phyloP scores from a whole-genome alignment of 2,888 invertebrate genomes.

The Beris morrisii region DNA sequence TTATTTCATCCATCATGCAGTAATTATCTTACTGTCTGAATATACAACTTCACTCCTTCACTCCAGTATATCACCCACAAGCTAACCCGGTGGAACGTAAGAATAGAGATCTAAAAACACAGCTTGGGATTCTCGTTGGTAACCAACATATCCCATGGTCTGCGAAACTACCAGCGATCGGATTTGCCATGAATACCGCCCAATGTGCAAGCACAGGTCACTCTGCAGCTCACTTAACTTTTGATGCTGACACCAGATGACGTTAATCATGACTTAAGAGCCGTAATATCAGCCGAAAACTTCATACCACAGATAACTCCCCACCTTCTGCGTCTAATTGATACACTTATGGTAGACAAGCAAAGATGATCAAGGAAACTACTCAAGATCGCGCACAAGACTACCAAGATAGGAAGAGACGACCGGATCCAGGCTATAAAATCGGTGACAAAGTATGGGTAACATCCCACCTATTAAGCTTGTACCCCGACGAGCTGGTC shows the following conservation, averaged over 20 bases:
- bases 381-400: background rate
- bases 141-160: too few relatives aligned
- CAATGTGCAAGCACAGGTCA: too few relatives aligned
- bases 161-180: too few relatives aligned
- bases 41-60: background rate
- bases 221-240: background rate
- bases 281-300: background rate
- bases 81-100: conserved; percentile 35
- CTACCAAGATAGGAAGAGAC: background rate
- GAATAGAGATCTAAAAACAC: background rate
- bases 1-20: background rate
- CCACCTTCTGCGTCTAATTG: background rate
- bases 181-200: too few relatives aligned
- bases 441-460: background rate
- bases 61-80: conserved; percentile 39
- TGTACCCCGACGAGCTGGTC: conserved; percentile 44
- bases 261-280: background rate
- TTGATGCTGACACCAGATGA: background rate
- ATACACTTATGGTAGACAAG: background rate
- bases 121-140: too few relatives aligned
- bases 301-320: background rate
- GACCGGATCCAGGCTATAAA: background rate
- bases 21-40: background rate
- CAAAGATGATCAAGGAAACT: background rate
- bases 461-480: conserved; percentile 38